Conservation (phyloP, 1,140 invertebrate species). For the Ips nitidus region DNA sequence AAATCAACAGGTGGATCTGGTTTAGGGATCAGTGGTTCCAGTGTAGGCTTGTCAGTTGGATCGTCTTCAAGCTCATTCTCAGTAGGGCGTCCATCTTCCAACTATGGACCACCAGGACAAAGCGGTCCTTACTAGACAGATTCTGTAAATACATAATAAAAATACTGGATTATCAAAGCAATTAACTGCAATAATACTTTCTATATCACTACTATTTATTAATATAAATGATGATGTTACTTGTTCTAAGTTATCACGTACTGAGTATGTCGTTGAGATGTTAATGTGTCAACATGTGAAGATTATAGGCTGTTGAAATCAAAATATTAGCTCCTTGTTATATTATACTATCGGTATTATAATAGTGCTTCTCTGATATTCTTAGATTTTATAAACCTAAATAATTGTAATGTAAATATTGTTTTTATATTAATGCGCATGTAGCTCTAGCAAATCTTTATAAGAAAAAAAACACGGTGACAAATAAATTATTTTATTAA, state of each 20-base stretch:
- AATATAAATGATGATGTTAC: too few species aligned
- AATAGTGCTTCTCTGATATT: too few species aligned
- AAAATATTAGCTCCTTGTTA: too few species aligned
- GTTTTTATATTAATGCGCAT: not conserved
- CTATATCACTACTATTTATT: too few species aligned
- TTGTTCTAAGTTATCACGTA: too few species aligned
- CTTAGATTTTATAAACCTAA: too few species aligned
- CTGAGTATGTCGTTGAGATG: constrained; percentile 10
- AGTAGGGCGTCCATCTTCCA: constrained; percentile 29
- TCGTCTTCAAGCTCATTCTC: not conserved
- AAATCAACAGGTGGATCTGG: too few species aligned
- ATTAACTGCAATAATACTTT: not conserved
- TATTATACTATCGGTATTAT: too few species aligned
- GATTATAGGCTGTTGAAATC: too few species aligned
- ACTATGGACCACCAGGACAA: constrained; percentile 43
- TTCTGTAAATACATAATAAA: constrained; percentile 6
- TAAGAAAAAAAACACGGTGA: constrained; percentile 36
- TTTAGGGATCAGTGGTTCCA: constrained; percentile 34
- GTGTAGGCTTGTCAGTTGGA: too few species aligned
- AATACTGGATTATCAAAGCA: constrained; percentile 2
- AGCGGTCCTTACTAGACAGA: constrained; percentile 42
- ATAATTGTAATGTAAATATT: too few species aligned
- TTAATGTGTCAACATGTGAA: too few species aligned
- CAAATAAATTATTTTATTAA: constrained; percentile 37
- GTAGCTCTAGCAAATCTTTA: constrained; percentile 5